phyloP scores from a whole-genome alignment of 2,797 vertebrate species.

The Natrix natrix region DNA sequence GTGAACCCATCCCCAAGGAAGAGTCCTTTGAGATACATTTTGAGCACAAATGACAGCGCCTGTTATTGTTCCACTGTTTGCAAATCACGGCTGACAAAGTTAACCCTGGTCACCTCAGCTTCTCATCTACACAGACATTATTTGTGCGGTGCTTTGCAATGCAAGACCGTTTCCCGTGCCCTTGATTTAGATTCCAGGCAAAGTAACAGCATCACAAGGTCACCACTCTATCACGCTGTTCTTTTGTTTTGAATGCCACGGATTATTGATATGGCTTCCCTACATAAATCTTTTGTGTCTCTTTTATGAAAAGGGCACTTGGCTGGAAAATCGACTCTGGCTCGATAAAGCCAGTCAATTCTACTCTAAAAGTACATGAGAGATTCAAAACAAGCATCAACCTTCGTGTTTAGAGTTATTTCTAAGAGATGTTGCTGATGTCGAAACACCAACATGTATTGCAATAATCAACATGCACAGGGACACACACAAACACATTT shows the following conservation, averaged over 20 bases:
- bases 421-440: background rate
- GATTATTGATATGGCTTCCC: conserved; percentile 1
- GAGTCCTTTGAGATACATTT: conserved; percentile 30
- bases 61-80: conserved; percentile 20
- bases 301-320: background rate
- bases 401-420: background rate
- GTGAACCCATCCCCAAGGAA: conserved; percentile 13
- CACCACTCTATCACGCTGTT: background rate
- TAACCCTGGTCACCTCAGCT: background rate
- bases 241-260: background rate
- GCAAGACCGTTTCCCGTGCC: background rate
- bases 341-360: background rate
- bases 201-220: background rate
- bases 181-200: background rate
- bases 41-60: conserved; percentile 17
- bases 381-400: background rate
- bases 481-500: background rate
- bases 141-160: background rate
- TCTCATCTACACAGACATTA: background rate
- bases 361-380: background rate
- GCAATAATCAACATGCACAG: background rate
- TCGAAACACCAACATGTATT: background rate
- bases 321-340: background rate
- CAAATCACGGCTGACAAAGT: background rate
- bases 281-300: background rate